Conservation (phyloP, 2,113 vertebrate genomes). For the Gallinago undulata region DNA sequence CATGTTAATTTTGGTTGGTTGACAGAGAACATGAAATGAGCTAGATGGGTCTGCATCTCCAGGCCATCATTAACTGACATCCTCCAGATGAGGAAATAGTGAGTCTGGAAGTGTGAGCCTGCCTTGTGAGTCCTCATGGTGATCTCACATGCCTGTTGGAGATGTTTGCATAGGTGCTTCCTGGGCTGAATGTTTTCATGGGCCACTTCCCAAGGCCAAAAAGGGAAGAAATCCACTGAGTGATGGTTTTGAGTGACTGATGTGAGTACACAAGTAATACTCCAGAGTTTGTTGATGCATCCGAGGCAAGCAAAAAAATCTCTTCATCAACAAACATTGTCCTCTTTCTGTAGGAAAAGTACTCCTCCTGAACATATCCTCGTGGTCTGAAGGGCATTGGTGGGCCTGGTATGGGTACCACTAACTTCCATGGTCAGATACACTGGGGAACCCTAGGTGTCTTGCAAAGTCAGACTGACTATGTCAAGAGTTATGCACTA, state of each 20-base stretch:
- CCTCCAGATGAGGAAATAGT: background rate
- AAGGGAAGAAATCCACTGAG: background rate
- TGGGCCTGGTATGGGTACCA: background rate
- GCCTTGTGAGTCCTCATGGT: background rate
- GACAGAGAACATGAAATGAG: background rate
- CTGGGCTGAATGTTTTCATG: background rate
- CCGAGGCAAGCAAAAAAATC: background rate
- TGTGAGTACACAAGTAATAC: background rate
- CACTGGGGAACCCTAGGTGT: background rate
- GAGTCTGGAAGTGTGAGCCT: background rate
- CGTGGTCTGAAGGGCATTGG: rapidly evolving
- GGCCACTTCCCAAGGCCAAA: background rate
- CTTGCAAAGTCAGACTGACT: background rate
- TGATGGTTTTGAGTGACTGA: background rate
- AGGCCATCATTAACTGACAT: background rate
- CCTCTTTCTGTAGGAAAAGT: background rate
- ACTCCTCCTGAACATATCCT: background rate
- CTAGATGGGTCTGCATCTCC: background rate
- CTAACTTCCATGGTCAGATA: background rate
- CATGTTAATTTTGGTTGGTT: background rate
- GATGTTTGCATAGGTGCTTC: background rate
- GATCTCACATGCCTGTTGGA: background rate
- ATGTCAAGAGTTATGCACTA: background rate
- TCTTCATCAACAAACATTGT: background rate
- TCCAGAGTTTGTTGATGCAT: background rate